Evolutionary conservation across 2,888 invertebrate genomes (phyloP).

Genomic region (Agrochola lychnidis): DNA sequence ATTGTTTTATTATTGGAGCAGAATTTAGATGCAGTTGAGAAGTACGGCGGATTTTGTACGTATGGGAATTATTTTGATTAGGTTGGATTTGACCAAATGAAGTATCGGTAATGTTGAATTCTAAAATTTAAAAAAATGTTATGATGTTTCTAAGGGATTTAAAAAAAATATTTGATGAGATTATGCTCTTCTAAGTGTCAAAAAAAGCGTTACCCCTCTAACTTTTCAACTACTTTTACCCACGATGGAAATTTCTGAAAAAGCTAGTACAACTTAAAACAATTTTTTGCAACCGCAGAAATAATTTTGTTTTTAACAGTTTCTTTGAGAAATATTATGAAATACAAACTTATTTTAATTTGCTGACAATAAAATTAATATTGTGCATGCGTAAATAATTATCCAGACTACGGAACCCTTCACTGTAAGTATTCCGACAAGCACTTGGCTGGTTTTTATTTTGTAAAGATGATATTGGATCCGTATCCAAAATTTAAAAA

Average conservation of each 20-base stretch:
- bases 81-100: neutral
- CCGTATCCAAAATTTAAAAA: too few species aligned
- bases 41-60: too few species aligned
- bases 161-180: too few species aligned
- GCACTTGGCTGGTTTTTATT: neutral
- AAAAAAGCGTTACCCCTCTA: too few species aligned
- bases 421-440: neutral
- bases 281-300: neutral
- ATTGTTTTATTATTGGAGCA: constrained; percentile 11
- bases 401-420: neutral
- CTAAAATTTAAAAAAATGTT: too few species aligned
- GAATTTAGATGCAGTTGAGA: neutral
- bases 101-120: neutral
- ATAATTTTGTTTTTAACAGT: neutral
- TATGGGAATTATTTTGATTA: too few species aligned
- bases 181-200: too few species aligned
- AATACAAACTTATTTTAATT: neutral
- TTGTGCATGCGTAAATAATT: neutral
- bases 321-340: neutral
- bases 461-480: neutral
- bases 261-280: too few species aligned
- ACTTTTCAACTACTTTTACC: too few species aligned
- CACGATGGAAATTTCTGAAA: too few species aligned
- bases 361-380: neutral
- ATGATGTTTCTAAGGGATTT: too few species aligned